Evolutionary conservation across 2,888 invertebrate species (phyloP).

Genomic region (Ornithoptera priamus): DNA sequence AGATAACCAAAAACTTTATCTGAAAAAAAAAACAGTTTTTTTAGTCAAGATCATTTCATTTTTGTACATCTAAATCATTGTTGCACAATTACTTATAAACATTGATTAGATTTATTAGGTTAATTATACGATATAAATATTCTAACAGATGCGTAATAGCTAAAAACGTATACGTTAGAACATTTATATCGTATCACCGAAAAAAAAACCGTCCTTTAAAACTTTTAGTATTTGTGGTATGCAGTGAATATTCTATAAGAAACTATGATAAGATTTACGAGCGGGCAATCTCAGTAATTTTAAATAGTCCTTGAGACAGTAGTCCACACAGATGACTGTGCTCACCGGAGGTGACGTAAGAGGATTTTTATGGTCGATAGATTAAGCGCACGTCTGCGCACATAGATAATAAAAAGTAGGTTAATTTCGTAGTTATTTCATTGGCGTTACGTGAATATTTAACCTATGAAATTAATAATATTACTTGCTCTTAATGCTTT

Average conservation of each 20-base stretch:
- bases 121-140: no score
- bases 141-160: no score
- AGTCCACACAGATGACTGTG: constrained; percentile 27
- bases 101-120: no score
- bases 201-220: not conserved
- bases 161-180: not conserved
- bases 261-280: constrained; percentile 32
- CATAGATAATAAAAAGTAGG: constrained; percentile 6
- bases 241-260: constrained; percentile 25
- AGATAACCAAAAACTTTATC: no score
- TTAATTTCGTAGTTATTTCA: constrained; percentile 1
- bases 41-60: no score
- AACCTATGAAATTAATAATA: not conserved
- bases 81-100: no score
- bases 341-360: constrained; percentile 36
- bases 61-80: no score
- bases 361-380: constrained; percentile 38
- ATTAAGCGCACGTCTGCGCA: constrained; percentile 29
- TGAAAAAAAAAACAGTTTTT: no score
- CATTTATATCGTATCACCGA: not conserved
- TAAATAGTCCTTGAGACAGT: constrained; percentile 36
- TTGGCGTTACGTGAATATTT: not conserved
- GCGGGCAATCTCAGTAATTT: constrained; percentile 34
- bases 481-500: not conserved
- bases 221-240: not conserved